Conservation (phyloP, 2,113 vertebrate species). For the Gila orcuttii region DNA sequence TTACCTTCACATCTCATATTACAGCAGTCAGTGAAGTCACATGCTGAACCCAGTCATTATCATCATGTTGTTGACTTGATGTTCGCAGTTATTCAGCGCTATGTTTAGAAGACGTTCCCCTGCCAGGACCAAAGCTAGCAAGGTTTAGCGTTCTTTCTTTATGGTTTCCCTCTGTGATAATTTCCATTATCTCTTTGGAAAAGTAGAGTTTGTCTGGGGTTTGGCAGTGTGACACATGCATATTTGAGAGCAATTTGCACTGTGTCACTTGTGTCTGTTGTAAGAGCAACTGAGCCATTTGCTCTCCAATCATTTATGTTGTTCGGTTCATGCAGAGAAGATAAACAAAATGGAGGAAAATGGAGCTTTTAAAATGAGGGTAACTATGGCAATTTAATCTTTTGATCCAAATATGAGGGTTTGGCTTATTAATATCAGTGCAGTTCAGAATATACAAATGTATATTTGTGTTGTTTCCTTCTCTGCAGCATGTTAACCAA, state of each 20-base stretch:
- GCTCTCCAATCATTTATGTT: constrained; percentile 35
- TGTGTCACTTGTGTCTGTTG: constrained; percentile 30
- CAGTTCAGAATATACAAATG: background rate
- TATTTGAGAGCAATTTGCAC: constrained; percentile 36
- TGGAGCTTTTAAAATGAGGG: background rate
- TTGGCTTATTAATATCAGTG: background rate
- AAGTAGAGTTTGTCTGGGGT: constrained; percentile 19
- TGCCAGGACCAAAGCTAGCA: background rate
- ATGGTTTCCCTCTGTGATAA: constrained; percentile 2
- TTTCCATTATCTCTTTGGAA: constrained; percentile 18
- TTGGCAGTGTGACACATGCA: constrained; percentile 15
- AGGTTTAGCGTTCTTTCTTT: constrained; percentile 4
- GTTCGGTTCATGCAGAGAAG: constrained; percentile 25
- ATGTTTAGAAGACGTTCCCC: constrained; percentile 12
- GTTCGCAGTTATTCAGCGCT: background rate
- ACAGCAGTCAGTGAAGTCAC: constrained; percentile 10
- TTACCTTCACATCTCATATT: constrained; percentile 17
- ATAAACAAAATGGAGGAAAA: constrained; percentile 21
- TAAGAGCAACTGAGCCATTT: constrained; percentile 16
- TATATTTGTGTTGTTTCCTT: background rate
- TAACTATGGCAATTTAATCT: background rate
- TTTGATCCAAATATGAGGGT: background rate
- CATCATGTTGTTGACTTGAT: constrained; percentile 14
- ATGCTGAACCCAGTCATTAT: constrained; percentile 25
- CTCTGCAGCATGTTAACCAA: background rate